These are phyloP conservation scores for Salarias fasciatus DNA, from an alignment of 2,797 vertebrate species.

Conservation along the genomic window DNA sequence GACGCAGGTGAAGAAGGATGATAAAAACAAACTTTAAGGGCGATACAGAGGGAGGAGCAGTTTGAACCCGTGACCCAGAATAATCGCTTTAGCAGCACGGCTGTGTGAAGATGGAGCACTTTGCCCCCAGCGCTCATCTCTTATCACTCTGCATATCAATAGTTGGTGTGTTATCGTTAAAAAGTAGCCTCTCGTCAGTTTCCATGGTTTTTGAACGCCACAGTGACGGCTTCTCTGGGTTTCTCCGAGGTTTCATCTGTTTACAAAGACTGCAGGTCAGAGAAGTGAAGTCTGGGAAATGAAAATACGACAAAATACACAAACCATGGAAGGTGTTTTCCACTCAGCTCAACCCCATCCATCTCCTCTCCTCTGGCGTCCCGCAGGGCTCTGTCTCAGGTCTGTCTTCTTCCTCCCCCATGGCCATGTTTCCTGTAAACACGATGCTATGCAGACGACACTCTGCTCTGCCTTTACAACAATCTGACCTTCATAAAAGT, in stretches of 20 bases:
- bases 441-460: no score
- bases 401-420: no score
- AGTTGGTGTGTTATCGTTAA: constrained; percentile 33
- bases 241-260: constrained; percentile 6
- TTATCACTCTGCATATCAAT: constrained; percentile 42
- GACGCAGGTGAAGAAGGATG: constrained; percentile 7
- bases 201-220: constrained; percentile 32
- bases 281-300: background rate
- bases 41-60: background rate
- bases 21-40: background rate
- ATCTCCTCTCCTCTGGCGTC: no score
- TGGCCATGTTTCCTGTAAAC: no score
- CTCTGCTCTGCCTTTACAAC: no score
- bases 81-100: constrained; percentile 52
- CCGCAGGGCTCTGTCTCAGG: no score
- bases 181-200: constrained; percentile 37
- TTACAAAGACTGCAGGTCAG: constrained; percentile 9
- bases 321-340: no score
- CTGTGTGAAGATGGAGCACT: constrained; percentile 18
- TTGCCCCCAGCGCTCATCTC: constrained; percentile 31
- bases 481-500: no score
- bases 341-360: no score
- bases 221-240: constrained; percentile 1
- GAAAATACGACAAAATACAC: no score
- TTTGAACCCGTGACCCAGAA: constrained; percentile 59